These are phyloP conservation scores for Sylvia borin DNA, from an alignment of 2,797 vertebrate species.

Conservation along the genomic window DNA sequence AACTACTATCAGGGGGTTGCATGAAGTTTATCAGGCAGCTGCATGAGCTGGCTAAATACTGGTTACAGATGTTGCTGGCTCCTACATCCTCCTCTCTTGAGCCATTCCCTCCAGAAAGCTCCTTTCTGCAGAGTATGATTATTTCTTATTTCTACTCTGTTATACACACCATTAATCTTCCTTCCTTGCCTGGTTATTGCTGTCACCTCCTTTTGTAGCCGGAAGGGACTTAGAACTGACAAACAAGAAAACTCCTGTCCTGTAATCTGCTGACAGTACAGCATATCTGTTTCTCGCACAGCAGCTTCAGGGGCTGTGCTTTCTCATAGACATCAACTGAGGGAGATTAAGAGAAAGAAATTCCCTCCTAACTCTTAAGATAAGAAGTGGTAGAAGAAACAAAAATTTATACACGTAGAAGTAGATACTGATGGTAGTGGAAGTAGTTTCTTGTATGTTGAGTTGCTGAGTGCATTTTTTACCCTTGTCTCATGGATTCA, in stretches of 20 bases:
- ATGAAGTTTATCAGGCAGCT: background rate
- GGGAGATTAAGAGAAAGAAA: background rate
- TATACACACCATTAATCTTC: conserved; percentile 12
- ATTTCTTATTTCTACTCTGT: conserved; percentile 8
- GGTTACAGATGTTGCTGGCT: background rate
- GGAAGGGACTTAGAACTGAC: background rate
- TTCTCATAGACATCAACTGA: background rate
- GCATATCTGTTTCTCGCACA: background rate
- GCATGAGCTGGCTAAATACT: background rate
- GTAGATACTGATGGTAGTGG: background rate
- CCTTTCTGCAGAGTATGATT: background rate
- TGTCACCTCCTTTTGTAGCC: background rate
- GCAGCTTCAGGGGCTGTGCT: conserved; percentile 4
- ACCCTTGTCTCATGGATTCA: background rate
- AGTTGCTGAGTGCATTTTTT: background rate
- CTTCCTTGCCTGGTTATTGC: background rate
- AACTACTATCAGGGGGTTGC: background rate
- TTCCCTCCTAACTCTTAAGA: background rate
- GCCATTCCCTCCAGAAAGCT: background rate
- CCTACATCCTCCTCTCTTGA: background rate
- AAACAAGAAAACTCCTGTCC: conserved; percentile 14
- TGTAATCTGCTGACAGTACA: conserved; percentile 20
- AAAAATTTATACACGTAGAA: background rate
- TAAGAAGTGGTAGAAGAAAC: background rate
- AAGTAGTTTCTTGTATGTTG: background rate